Base-by-base conservation (phyloP, 2,113 vertebrate genomes). In the Coryphaenoides rupestris region DNA sequence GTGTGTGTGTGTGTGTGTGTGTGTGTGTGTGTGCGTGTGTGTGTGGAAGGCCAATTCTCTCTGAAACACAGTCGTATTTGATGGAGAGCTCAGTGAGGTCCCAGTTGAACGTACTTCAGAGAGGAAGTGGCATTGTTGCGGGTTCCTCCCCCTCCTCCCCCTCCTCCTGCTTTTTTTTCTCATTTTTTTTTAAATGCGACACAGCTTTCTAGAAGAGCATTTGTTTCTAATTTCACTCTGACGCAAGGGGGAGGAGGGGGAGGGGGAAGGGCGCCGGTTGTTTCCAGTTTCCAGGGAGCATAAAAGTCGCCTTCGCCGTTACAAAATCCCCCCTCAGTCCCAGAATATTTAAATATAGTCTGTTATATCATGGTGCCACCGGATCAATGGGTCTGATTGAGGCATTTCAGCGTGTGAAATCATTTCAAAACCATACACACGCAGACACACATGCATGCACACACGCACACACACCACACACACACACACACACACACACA, bases 191-290 rank as follows among this genome's bases (percentile, higher is more conserved):
- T 72, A 60, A 33, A 69, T 13, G 23, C 74, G 74, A 70, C 67
- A 15, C 24, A 58, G 58, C 68, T 50, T 81, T 77, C 64, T 77
- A 66, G 46, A 40, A 17, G 58, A 75, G 55, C 82, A 86, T 87
- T 88, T 88, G 84, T 82, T 87, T 87, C 74, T 77, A 55, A 78
- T 88, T 88, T 83, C 66, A 68, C 47, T 21, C 17, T 17, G 47
- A 62, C 33, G 2, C 33, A 9, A 12, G 33, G 28, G 21, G 74
- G 80, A 15, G 75, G 77, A 74, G 15, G 47, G 15, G 47, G 47
- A 4, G 14, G 47, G 14, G 47, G 17, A 13, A 15, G 59, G 59
- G 65, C 75, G 56, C n/a, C n/a, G 21, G 62, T 78, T 76, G 78
- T 75, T 81, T 81, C 74, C 62, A 76, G 66, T 70, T 73, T 76